Base-by-base conservation (phyloP, 1,140 invertebrate genomes). In the Micrasema minimum region DNA sequence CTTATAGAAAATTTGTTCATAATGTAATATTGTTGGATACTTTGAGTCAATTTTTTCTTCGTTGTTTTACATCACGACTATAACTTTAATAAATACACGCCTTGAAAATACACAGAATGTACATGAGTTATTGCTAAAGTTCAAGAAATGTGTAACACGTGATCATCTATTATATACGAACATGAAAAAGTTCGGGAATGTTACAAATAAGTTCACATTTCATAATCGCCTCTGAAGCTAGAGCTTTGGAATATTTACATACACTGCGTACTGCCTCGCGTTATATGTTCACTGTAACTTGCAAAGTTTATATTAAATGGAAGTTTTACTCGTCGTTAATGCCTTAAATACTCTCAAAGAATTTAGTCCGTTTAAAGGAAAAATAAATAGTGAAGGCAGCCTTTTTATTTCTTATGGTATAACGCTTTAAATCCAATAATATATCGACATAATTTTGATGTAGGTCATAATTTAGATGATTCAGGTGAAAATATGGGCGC, bases 11-110 rank as follows among this genome's bases (percentile, higher is more conserved):
- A n/a, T n/a, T n/a, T n/a, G n/a, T n/a, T n/a, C n/a, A n/a, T n/a
- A n/a, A n/a, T n/a, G n/a, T n/a, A n/a, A n/a, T n/a, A n/a, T n/a
- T n/a, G n/a, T n/a, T n/a, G n/a, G n/a, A n/a, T n/a, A n/a, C n/a
- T n/a, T n/a, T n/a, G n/a, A n/a, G n/a, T n/a, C n/a, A n/a, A n/a
- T n/a, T 31, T 31, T 64, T 70, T 70, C 43, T 64, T 70, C 26
- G 26, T 20, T 64, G 14, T 62, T 70, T 70, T 53, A 64, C 65
- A 67, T 69, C 72, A 74, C 68, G 67, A 62, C 62, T 69, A 66
- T 59, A 70, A 70, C 72, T 70, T 70, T 70, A 74, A 66, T 74
- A 74, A 74, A 74, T 74, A 74, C 72, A 69, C 66, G 72, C 65
- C 45, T 14, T 12, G 53, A 26, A 62, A 70, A 74, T 70, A 67